Evolutionary conservation across 1,140 invertebrate genomes (phyloP).

Genomic region (Drosophila ficusphila): DNA sequence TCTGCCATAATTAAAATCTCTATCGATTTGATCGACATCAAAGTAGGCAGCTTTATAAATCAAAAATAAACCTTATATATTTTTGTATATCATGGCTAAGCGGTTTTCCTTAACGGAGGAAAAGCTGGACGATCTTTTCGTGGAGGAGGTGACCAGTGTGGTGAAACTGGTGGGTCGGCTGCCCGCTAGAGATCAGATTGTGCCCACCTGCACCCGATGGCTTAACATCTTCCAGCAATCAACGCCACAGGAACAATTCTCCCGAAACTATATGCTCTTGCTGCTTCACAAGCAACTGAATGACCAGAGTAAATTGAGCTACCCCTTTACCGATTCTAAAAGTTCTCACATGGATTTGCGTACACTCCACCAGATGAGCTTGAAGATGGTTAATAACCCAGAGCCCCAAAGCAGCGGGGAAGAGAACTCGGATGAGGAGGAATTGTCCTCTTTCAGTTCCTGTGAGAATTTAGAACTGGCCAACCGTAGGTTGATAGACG

Average conservation of each 20-base stretch:
- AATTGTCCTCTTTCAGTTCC: neutral
- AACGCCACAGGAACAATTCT: slow-evolving; percentile 44
- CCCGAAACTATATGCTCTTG: slow-evolving; percentile 62
- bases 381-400: neutral
- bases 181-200: slow-evolving; percentile 13
- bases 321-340: slow-evolving; percentile 61
- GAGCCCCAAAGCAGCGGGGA: neutral
- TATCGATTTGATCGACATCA: neutral
- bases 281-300: slow-evolving; percentile 67
- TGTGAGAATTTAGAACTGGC: neutral
- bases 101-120: slow-evolving; percentile 18
- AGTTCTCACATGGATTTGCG: slow-evolving; percentile 36
- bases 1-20: no score
- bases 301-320: slow-evolving; percentile 14
- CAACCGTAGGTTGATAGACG: slow-evolving; percentile 9
- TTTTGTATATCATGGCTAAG: slow-evolving; percentile 15
- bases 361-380: slow-evolving; percentile 24
- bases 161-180: slow-evolving; percentile 23
- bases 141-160: slow-evolving; percentile 48
- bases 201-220: slow-evolving; percentile 59
- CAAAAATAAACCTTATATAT: neutral
- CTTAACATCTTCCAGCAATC: slow-evolving; percentile 48
- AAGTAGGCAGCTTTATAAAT: neutral
- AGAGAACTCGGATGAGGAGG: neutral
- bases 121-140: slow-evolving; percentile 55